Evolutionary conservation across 2,797 vertebrate genomes (phyloP), one percentile per base, ranked within the genome.

Genomic region (Enteromius trimaculatus): DNA sequence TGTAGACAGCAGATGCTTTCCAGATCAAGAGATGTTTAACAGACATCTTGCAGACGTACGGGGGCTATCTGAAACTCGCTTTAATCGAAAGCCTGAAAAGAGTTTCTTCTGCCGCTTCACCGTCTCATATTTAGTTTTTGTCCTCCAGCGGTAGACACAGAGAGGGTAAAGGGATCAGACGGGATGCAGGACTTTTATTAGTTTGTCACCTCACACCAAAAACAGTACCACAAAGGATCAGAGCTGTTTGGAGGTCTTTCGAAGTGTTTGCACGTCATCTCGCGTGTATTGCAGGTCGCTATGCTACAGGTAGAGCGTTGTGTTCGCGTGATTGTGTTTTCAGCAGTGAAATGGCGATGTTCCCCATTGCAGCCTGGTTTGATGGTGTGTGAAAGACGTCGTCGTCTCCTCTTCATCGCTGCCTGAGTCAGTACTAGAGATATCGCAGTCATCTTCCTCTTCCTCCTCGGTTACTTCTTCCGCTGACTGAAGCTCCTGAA

Each of bases 341-440:
- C 95, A 98, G 90, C 96, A 97, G 0, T 94, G 93, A 89, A 96
- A 93, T 87, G 96, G 93, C 84, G 96, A 94, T 92, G 97, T 95
- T 87, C 97, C 94, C 96, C 97, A 97, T 89, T 96, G 95, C 81
- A 95, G 89, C 88, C 96, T 96, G 86, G 79, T 84, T 19, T 91
- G 93, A 87, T 95, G 95, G 92, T 95, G 94, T 86, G 89, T 92
- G 89, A 86, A 90, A 91, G 94, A 91, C 90, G 89, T 93, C 88
- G 93, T 90, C 77, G 89, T 75, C 84, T 96, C 91, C 13, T 95
- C 97, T 11, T 98, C 97, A 65, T 97, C 97, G 3, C 96, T 97
- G 88, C 97, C 97, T 76, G 97, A 97, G 86, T 97, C 96, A 47
- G 94, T 95, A 79, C 96, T 97, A 84, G 95, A 96, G 84, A 95